Evolutionary conservation across 2,888 invertebrate species (phyloP), one percentile per base, ranked within the genome.

Genomic region (Elysia crispata): DNA sequence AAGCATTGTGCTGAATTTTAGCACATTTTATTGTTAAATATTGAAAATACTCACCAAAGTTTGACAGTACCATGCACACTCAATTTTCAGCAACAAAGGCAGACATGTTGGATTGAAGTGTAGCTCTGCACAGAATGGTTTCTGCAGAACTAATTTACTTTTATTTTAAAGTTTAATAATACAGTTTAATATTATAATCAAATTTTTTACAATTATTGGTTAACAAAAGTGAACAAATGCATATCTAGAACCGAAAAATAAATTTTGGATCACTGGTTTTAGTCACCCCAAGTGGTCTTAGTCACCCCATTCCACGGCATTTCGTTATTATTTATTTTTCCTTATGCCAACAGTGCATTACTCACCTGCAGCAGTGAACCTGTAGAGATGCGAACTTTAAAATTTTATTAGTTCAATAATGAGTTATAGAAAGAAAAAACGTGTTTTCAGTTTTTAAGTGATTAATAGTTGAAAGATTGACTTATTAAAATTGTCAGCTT

Each of bases 81-180:
- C 13, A 11, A 64, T 64, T 64, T 64, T 64, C 64, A 64, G 64
- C 64, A 64, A 20, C 18, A 64, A 8, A n/a, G 64, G 64, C 64
- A 64, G 64, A 15, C 64, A 64, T 64, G 18, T 64, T 64, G 64
- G 64, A 64, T 64, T 64, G 18, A 64, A 64, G 23, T 64, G 64
- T 23, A 64, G 64, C 23, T 18, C 64, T 64, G 64, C 64, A 18
- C 64, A 64, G 23, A 64, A 64, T 64, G 23, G 13, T 64, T n/a
- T 64, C 64, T 64, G 64, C 64, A 64, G 64, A 64, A 15, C 64
- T 64, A n/a, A n/a, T n/a, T n/a, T n/a, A n/a, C n/a, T n/a, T n/a
- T n/a, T n/a, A n/a, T n/a, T n/a, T n/a, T n/a, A 64, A 20, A 20
- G 23, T 64, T 64, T 18, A 23, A 64, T 20, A 64, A 64, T 64